Evolutionary conservation across 2,888 invertebrate species (phyloP).

Genomic region (Podotricha telesiphe): DNA sequence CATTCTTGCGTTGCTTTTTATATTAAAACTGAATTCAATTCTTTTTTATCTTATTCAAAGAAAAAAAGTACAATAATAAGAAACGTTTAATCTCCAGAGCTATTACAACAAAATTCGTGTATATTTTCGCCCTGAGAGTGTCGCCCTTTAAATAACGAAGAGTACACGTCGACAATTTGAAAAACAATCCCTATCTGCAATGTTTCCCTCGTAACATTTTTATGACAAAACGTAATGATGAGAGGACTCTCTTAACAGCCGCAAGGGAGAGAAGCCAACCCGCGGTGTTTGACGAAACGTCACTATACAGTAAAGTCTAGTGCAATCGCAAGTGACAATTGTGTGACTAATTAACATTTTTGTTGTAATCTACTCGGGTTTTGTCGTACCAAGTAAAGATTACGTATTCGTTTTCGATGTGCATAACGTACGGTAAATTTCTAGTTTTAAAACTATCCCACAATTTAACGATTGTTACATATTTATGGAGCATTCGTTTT

Average conservation of each 20-base stretch:
- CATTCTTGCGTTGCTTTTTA: neutral
- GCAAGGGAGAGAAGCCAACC: slow-evolving; percentile 38
- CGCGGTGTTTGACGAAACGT: slow-evolving; percentile 34
- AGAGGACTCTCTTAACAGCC: slow-evolving; percentile 41
- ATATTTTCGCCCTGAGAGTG: slow-evolving; percentile 13
- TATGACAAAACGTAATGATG: slow-evolving; percentile 43
- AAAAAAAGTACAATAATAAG: slow-evolving; percentile 1
- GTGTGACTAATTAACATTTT: slow-evolving; percentile 27
- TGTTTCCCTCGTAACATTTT: slow-evolving; percentile 43
- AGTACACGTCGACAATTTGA: slow-evolving; percentile 39
- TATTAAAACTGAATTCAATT: neutral
- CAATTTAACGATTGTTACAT: no score
- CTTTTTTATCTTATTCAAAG: slow-evolving; percentile 1
- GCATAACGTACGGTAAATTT: no score
- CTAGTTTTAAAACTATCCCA: no score
- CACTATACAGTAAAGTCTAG: slow-evolving; percentile 31
- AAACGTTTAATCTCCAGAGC: slow-evolving; percentile 12
- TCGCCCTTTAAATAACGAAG: slow-evolving; percentile 37
- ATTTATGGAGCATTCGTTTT: no score
- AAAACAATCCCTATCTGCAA: slow-evolving; percentile 42
- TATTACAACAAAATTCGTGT: slow-evolving; percentile 11
- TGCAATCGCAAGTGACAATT: slow-evolving; percentile 31
- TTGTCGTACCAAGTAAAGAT: neutral
- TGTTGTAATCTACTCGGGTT: neutral
- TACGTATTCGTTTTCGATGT: neutral